Percentiles rank a stretch among this genome's conserved stretches.
Evolutionary conservation across 1,140 invertebrate species (phyloP).

Genomic region (Caenorhabditis briggsae): DNA sequence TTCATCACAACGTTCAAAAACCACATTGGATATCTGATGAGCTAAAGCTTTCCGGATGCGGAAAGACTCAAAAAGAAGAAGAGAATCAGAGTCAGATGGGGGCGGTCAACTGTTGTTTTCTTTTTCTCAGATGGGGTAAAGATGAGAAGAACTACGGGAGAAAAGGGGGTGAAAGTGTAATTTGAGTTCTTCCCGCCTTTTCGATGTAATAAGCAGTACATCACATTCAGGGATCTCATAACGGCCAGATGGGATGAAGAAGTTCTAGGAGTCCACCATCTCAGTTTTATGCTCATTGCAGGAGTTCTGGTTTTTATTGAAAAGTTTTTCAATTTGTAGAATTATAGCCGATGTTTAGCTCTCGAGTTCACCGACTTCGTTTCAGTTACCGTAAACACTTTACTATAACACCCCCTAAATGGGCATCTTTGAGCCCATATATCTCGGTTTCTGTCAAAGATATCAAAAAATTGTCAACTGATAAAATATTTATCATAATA

Average conservation of each 20-base stretch:
- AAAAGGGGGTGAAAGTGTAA: conserved; percentile 22
- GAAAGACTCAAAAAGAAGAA: background rate
- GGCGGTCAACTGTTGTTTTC: conserved; percentile 50
- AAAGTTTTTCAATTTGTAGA: no score
- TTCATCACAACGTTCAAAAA: conserved; percentile 38
- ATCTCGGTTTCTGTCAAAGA: no score
- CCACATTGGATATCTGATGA: conserved; percentile 44
- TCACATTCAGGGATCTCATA: conserved; percentile 39
- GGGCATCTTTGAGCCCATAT: no score
- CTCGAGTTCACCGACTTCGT: no score
- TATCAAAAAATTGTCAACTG: no score
- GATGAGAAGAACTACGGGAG: background rate
- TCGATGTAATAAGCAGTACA: conserved; percentile 38
- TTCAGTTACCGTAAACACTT: no score
- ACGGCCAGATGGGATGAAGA: conserved; percentile 26
- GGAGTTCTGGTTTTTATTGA: no score
- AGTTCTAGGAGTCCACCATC: background rate
- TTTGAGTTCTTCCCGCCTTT: conserved; percentile 19
- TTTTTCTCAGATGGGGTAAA: conserved; percentile 30
- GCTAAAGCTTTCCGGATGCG: background rate
- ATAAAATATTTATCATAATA: no score
- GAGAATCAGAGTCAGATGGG: conserved; percentile 39
- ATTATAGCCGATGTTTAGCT: no score
- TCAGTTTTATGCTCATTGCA: background rate
- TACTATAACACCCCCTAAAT: no score